Base-by-base conservation (phyloP, 2,113 vertebrate genomes). In the Plestiodon gilberti region DNA sequence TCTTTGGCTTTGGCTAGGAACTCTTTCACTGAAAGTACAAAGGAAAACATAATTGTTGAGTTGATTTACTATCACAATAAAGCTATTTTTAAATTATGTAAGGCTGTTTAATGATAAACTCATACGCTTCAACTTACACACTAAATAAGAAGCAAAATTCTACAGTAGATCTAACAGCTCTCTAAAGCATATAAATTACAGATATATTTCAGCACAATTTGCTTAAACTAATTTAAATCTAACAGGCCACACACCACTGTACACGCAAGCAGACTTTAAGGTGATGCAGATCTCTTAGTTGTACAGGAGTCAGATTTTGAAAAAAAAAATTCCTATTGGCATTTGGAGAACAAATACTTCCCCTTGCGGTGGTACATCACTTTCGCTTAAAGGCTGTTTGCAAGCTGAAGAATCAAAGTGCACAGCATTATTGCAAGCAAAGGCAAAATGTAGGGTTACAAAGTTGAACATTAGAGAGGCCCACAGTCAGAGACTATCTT, bases 1-100 rank as follows among this genome's bases (percentile, higher is more conserved):
- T 99, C 99, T 99, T 99, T 99, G 97, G 99, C 98, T 98, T 99
- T 99, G 96, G 98, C 98, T 98, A 99, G 97, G 96, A 99, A 99
- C 95, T 99, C 99, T 98, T 99, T 99, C 98, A 99, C 99, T 99
- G 94, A 91, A 97, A 97, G 93, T 35, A 95, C 18, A 95, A 6
- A 92, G 35, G 61, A 90, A 82, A 91, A 88, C 88, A 81, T 82
- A 81, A 74, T 67, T 33, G 81, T 70, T 95, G 89, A 93, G 61
- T 62, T 59, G 89, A 86, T 87, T 91, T 3, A 71, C 79, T 61
- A 76, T 14, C 38, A 23, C 0, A 1, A 88, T 3, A 17, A 2
- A 87, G 55, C 85, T 81, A 25, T 13, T 89, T n/a, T 88, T 22
- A 67, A 43, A 55, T 70, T 38, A 40, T 6, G 55, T 57, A 13